Conservation (phyloP, 2,888 invertebrate genomes). For the Mantis religiosa region DNA sequence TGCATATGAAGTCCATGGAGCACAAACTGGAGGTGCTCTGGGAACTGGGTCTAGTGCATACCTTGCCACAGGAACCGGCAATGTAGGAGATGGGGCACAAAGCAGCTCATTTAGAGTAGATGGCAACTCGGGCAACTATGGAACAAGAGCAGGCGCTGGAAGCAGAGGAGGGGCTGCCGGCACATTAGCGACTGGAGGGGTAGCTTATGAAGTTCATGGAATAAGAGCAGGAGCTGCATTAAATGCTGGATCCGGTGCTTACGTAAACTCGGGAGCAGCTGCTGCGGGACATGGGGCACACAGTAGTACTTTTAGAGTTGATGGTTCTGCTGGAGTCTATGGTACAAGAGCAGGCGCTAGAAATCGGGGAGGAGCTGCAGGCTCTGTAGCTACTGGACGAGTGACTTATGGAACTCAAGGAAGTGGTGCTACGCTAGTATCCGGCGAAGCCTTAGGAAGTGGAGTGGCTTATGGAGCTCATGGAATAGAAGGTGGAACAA, state of each 20-base stretch:
- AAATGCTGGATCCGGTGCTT: background rate
- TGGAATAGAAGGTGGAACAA: background rate
- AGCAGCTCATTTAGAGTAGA: background rate
- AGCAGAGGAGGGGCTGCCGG: background rate
- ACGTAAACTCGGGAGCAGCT: background rate
- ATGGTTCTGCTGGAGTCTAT: background rate
- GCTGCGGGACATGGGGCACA: background rate
- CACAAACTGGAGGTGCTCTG: background rate
- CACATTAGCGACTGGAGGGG: background rate
- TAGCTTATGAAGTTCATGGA: background rate
- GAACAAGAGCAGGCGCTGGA: background rate
- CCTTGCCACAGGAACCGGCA: background rate
- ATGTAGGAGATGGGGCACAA: background rate
- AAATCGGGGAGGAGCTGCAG: background rate
- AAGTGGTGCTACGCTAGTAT: background rate
- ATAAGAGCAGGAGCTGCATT: background rate
- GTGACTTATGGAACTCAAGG: background rate
- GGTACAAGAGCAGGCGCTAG: background rate
- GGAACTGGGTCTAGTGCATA: background rate
- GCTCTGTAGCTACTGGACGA: background rate
- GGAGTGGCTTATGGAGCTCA: background rate
- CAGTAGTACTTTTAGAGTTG: background rate
- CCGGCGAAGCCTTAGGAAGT: background rate
- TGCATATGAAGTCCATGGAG: background rate
- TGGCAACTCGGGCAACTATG: background rate